Base-by-base conservation (phyloP, 2,888 invertebrate species). In the Amiota minor region DNA sequence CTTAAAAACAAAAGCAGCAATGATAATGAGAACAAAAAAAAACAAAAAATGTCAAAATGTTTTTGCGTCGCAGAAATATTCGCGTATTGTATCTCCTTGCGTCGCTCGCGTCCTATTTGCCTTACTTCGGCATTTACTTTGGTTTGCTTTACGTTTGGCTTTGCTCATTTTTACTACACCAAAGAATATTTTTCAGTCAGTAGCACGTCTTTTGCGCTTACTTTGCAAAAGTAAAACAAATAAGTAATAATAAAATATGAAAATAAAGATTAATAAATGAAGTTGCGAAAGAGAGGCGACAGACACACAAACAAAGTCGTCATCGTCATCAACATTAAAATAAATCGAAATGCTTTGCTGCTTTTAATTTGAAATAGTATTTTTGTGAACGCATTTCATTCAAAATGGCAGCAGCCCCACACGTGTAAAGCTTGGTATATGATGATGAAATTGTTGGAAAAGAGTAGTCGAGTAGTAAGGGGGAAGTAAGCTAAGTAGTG, bases 61-160 rank as follows among this genome's bases (percentile, higher is more conserved):
- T 86, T 85, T 83, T 86, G 86, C 83, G 83, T 85, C 83, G 86
- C 77, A 82, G 78, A 74, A 35, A 35, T 35, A 35, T 35, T 62
- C 71, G 80, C 71, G 79, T 74, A 81, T 70, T 50, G 3, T 49
- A 1, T 56, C 23, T 20, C n/a, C 23, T 18, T 20, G n/a, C n/a
- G 4, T 12, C 6, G 53, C 12, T 50, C 20, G 18, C 59, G 1
- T 59, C 10, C 4, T 1, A 10, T 59, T 14, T 10, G n/a, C 10
- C 10, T 10, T 56, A 16, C 56, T 10, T 2, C 18, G 9, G 2
- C 55, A 35, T 35, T 35, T 35, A 6, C 35, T 35, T 35, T 35
- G 35, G 6, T 35, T 35, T 35, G 35, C 35, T n/a, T n/a, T n/a
- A n/a, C 35, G 3, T 35, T 35, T 35, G 35, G 35, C 4, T 35